Percentiles rank a stretch among this genome's conserved stretches.
These are phyloP conservation scores for Phallusia fumigata DNA, from an alignment of 23 tunicate species.

Conservation along the genomic window DNA sequence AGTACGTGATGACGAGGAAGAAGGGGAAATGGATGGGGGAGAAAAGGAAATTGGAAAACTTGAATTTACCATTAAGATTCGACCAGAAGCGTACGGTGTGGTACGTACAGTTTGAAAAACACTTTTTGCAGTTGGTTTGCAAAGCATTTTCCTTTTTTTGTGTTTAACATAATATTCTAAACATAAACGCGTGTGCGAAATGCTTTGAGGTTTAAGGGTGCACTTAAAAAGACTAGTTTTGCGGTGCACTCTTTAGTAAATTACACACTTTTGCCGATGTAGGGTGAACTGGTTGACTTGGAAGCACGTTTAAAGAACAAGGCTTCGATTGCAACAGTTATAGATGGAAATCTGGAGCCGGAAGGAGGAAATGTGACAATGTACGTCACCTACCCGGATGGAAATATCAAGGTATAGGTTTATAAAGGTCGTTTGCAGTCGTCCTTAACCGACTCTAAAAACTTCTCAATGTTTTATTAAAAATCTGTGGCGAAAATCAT, in stretches of 20 bases:
- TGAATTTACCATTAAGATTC: constrained; percentile 20
- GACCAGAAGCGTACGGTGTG: constrained; percentile 27
- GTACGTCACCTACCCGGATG: constrained; percentile 60
- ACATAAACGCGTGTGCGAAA: too few species aligned
- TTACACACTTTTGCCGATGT: constrained; percentile 10
- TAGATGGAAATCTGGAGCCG: constrained; percentile 45
- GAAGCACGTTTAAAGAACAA: constrained; percentile 62
- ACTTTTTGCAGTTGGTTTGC: too few species aligned
- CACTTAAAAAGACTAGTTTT: too few species aligned
- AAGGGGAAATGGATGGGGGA: neutral
- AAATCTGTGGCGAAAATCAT: too few species aligned
- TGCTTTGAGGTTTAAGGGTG: too few species aligned
- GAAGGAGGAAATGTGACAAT: constrained; percentile 52
- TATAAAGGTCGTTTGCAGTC: neutral
- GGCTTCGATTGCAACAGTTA: constrained; percentile 34
- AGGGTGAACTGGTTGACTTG: constrained; percentile 61
- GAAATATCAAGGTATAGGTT: constrained; percentile 40
- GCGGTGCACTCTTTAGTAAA: too few species aligned
- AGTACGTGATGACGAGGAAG: neutral
- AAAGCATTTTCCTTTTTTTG: too few species aligned
- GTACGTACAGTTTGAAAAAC: constrained; percentile 20
- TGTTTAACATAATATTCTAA: too few species aligned
- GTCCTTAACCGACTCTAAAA: too few species aligned
- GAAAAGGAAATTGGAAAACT: constrained; percentile 5
- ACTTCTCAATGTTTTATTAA: too few species aligned